Percentiles rank a stretch among this genome's conserved stretches.
Evolutionary conservation across 2,113 vertebrate genomes (phyloP).

Genomic region (Zosterops japonicus): DNA sequence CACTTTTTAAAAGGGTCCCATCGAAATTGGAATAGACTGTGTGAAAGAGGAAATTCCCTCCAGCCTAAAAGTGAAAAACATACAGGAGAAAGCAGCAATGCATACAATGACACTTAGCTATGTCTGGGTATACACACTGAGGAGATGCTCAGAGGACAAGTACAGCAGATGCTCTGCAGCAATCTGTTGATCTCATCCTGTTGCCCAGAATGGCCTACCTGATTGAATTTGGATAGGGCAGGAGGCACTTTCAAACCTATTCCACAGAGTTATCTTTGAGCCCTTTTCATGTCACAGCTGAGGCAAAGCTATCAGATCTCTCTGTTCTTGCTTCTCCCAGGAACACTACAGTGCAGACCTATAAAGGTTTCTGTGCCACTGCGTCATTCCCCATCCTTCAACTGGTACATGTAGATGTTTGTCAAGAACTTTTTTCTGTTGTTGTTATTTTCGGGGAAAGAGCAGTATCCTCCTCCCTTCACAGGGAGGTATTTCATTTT

Average conservation of each 20-base stretch:
- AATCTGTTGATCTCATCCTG: neutral
- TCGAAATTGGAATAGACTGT: neutral
- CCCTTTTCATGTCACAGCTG: neutral
- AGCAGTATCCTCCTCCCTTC: neutral
- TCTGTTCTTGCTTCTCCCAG: neutral
- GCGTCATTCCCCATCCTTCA: neutral
- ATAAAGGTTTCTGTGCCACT: neutral
- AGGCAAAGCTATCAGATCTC: neutral
- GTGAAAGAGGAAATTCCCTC: neutral
- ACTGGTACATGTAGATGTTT: neutral
- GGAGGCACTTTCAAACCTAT: neutral
- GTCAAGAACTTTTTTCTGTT: neutral
- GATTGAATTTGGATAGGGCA: neutral
- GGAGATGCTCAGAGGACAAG: neutral
- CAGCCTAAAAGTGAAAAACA: neutral
- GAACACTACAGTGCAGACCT: neutral
- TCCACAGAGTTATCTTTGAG: neutral
- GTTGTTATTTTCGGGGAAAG: neutral
- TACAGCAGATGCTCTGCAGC: neutral
- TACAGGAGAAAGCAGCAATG: neutral
- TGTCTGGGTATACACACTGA: neutral
- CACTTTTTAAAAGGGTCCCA: neutral
- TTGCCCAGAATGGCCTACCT: neutral
- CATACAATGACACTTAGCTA: neutral
- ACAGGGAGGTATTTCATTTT: neutral